Percentiles rank a stretch among this genome's conserved stretches.
Evolutionary conservation across 2,797 vertebrate genomes (phyloP).

Genomic region (Margarornis squamiger): DNA sequence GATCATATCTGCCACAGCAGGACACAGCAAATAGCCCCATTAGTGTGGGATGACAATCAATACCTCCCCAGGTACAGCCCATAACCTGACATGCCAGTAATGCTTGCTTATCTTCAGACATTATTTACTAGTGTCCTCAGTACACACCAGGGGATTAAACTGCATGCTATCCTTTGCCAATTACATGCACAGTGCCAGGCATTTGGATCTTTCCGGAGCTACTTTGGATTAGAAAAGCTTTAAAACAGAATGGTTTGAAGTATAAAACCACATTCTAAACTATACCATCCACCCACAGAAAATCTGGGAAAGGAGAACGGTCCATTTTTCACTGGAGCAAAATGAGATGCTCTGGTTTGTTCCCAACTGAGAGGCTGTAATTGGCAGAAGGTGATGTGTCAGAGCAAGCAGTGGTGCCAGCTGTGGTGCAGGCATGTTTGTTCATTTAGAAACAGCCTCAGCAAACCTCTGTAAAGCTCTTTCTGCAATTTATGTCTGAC

Average conservation of each 20-base stretch:
- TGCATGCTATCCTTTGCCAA: background rate
- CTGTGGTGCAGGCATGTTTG: background rate
- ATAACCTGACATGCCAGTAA: background rate
- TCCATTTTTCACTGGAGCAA: conserved; percentile 7
- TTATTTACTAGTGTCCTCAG: conserved; percentile 4
- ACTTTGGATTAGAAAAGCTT: background rate
- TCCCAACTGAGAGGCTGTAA: background rate
- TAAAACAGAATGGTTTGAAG: conserved; percentile 18
- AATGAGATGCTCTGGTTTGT: background rate
- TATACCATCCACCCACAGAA: conserved; percentile 8
- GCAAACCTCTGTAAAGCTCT: conserved; percentile 30
- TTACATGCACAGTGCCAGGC: background rate
- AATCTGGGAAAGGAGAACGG: conserved; percentile 10
- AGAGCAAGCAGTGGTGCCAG: conserved; percentile 28
- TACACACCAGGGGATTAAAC: background rate
- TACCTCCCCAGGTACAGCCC: background rate
- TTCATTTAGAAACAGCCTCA: background rate
- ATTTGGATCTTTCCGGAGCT: background rate
- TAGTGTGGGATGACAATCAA: background rate
- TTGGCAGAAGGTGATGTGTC: conserved; percentile 13
- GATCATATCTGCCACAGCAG: conserved; percentile 37
- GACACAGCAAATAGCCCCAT: background rate
- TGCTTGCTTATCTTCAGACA: background rate
- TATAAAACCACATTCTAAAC: background rate
- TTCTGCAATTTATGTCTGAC: conserved; percentile 20